phyloP scores from a whole-genome alignment of 2,113 vertebrate species.

The Calidris pygmaea region DNA sequence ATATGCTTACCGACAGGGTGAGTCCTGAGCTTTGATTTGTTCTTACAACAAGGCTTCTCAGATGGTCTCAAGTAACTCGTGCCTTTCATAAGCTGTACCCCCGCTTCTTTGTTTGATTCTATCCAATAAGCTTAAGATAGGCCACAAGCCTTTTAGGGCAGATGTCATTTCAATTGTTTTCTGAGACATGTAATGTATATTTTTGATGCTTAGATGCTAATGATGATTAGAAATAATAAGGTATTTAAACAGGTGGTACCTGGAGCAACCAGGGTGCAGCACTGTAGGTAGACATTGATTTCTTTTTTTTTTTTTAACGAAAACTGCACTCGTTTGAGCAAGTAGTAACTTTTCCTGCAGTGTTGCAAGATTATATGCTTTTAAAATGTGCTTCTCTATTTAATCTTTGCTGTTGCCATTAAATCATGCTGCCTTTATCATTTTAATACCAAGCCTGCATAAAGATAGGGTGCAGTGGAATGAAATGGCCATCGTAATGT shows the following conservation, averaged over 20 bases:
- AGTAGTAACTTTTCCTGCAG: neutral
- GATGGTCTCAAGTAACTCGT: neutral
- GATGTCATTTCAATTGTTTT: neutral
- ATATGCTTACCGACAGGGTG: neutral
- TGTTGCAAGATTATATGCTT: neutral
- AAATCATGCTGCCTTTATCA: neutral
- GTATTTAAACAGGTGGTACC: neutral
- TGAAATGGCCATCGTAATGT: neutral
- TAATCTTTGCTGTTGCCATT: neutral
- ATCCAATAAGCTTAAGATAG: rapidly evolving
- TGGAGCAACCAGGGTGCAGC: neutral
- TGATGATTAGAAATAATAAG: neutral
- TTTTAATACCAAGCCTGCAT: neutral
- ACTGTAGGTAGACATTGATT: neutral
- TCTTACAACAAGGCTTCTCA: neutral
- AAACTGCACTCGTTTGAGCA: neutral
- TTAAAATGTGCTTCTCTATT: neutral
- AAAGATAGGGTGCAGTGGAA: neutral
- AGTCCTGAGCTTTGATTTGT: neutral
- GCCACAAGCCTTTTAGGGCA: neutral
- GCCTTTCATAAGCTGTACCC: neutral
- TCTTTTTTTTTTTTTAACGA: neutral
- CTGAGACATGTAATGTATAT: neutral
- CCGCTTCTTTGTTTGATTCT: neutral
- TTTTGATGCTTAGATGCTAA: neutral